A percentile compares a stretch with the other conserved stretches of the same genome.
Conservation (phyloP, 2,888 invertebrate genomes). For the Mythimna vitellina region DNA sequence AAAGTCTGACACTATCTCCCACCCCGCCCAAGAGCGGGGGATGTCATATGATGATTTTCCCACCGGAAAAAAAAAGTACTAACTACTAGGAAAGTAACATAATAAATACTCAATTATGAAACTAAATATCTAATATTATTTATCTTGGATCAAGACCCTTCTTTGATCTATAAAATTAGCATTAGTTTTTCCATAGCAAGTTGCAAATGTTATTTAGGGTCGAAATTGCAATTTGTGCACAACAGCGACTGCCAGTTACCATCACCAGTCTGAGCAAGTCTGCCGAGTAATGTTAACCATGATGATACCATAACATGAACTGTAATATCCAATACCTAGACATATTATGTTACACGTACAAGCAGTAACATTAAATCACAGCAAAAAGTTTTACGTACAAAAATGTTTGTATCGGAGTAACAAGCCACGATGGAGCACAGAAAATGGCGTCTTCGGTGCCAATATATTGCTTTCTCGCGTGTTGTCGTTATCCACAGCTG, state of each 20-base stretch:
- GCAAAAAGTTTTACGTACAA: conserved; percentile 64
- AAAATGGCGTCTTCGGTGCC: conserved; percentile 86
- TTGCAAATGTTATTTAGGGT: background rate
- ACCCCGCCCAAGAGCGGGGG: too few species aligned
- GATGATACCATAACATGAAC: conserved; percentile 24
- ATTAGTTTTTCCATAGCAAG: too few species aligned
- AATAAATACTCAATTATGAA: too few species aligned
- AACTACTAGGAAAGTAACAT: too few species aligned
- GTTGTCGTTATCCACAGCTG: conserved; percentile 88
- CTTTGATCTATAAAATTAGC: too few species aligned
- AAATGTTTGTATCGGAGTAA: conserved; percentile 64
- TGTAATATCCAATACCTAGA: conserved; percentile 37
- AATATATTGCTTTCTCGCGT: conserved; percentile 89
- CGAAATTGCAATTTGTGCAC: background rate
- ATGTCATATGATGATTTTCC: too few species aligned
- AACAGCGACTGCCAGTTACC: background rate
- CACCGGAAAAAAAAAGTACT: too few species aligned
- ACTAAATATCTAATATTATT: too few species aligned
- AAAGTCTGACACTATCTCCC: too few species aligned
- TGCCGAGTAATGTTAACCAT: background rate
- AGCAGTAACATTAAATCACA: conserved; percentile 64
- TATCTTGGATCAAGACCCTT: too few species aligned
- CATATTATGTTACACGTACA: conserved; percentile 49
- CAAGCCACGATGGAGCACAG: conserved; percentile 73
- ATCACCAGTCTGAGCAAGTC: background rate